These are phyloP conservation scores for Pipistrellus pipistrellus DNA, from an alignment of 2,797 vertebrate species.

Conservation along the genomic window DNA sequence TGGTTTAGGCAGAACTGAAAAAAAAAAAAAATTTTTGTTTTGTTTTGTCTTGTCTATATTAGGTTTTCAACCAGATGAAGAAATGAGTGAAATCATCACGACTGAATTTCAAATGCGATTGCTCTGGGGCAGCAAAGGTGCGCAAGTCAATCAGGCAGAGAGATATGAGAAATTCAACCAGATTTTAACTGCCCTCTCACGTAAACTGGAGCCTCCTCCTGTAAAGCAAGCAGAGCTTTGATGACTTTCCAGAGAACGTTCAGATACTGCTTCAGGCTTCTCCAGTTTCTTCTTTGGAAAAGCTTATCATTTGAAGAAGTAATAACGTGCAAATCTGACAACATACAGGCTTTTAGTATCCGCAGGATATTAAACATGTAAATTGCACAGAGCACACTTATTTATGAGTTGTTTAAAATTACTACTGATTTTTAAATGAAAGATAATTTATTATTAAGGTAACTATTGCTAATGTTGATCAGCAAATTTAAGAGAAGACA, in stretches of 20 bases:
- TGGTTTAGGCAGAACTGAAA: neutral
- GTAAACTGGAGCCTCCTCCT: constrained; percentile 94
- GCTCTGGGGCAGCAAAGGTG: constrained; percentile 98
- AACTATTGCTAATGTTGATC: constrained; percentile 77
- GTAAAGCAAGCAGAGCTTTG: constrained; percentile 85
- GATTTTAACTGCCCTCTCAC: constrained; percentile 97
- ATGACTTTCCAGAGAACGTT: constrained; percentile 63
- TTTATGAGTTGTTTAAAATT: constrained; percentile 86
- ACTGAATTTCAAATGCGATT: constrained; percentile 98
- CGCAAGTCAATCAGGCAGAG: constrained; percentile 95
- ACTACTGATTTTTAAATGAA: constrained; percentile 88
- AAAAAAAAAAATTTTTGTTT: neutral
- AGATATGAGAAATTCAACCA: constrained; percentile 97
- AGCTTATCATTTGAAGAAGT: constrained; percentile 66
- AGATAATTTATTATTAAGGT: constrained; percentile 88
- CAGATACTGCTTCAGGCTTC: constrained; percentile 54
- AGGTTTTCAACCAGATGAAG: constrained; percentile 94
- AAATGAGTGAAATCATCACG: constrained; percentile 95
- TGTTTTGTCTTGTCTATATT: constrained; percentile 73
- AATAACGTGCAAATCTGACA: constrained; percentile 71
- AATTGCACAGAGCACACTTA: constrained; percentile 87
- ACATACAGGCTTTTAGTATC: constrained; percentile 79
- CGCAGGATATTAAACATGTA: constrained; percentile 83
- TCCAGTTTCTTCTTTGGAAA: constrained; percentile 72
- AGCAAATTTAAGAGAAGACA: constrained; percentile 45